Evolutionary conservation across 2,888 invertebrate genomes (phyloP), one percentile per base, ranked within the genome.

Genomic region (Ennomos quercinarius): DNA sequence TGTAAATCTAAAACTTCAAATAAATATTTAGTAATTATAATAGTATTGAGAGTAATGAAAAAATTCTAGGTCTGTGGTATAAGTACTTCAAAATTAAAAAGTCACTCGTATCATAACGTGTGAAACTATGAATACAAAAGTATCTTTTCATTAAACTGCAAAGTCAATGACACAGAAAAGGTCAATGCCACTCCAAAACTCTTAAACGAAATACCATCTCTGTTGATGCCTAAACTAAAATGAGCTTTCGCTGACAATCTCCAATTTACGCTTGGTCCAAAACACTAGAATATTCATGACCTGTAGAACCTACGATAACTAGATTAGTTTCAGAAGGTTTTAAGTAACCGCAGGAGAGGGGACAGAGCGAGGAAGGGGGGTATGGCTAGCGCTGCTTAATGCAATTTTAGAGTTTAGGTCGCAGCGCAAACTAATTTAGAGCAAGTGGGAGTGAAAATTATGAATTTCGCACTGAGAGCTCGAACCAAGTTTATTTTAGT

Each of bases 281-380:
- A 57, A 47, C 38, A 53, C 39, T 8, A 53, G 52, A 46, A 58
- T 58, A 58, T 58, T 58, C 52, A 58, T 53, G 44, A 39, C 12
- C 4, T 48, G 52, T 10, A 27, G 12, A 17, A 36, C 42, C 51
- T 51, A 47, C 41, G 34, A 39, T 44, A 53, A 53, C 58, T 49
- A 40, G 53, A 53, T 59, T 59, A 59, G 17, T 35, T 43, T n/a
- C 11, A 36, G 34, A 47, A 38, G 35, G 45, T 52, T 57, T 53
- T 59, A 53, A 51, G 41, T 35, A 36, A 40, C 53, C 58, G 27
- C 51, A 38, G 34, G 41, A 38, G 38, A 8, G 38, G 39, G 44
- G 17, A 17, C 4, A 36, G 13, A 37, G n/a, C 13, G 27, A 44
- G 38, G 39, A 37, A 34, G 27, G 52, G 38, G 39, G 11, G 12